A percentile compares a stretch with the other conserved stretches of the same genome.
Evolutionary conservation across 2,888 invertebrate genomes (phyloP).

Genomic region (Hoplodrina blanda): DNA sequence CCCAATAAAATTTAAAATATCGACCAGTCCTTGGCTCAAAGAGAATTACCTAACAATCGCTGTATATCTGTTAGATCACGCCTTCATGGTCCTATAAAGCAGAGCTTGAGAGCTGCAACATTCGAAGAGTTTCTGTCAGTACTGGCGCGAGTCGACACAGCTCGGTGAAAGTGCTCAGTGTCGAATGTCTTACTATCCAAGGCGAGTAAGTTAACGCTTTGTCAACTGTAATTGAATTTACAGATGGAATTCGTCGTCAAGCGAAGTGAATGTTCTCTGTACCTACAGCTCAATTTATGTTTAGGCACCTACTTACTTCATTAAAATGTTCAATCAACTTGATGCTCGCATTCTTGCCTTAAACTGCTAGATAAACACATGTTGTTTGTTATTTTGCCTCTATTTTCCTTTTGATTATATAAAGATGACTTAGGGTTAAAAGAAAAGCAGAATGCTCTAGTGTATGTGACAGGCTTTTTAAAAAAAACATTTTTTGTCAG

Average conservation of each 20-base stretch:
- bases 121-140: constrained; percentile 47
- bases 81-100: constrained; percentile 33
- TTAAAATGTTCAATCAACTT: constrained; percentile 48
- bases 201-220: constrained; percentile 76
- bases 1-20: constrained; percentile 3
- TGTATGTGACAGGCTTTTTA: neutral
- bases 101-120: constrained; percentile 22
- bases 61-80: constrained; percentile 12
- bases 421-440: neutral
- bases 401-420: neutral
- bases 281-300: constrained; percentile 43
- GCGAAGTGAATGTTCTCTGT: constrained; percentile 54
- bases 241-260: constrained; percentile 65
- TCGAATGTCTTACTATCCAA: constrained; percentile 75
- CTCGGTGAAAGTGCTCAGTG: constrained; percentile 80
- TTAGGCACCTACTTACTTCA: constrained; percentile 30
- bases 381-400: constrained; percentile 7
- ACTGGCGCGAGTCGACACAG: constrained; percentile 37
- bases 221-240: constrained; percentile 79
- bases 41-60: constrained; percentile 26
- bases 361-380: constrained; percentile 7
- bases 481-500: neutral
- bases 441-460: neutral
- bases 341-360: constrained; percentile 16
- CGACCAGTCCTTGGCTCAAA: constrained; percentile 11